Base-by-base conservation (phyloP, 1,140 invertebrate genomes). In the Drosophila prosaltans region DNA sequence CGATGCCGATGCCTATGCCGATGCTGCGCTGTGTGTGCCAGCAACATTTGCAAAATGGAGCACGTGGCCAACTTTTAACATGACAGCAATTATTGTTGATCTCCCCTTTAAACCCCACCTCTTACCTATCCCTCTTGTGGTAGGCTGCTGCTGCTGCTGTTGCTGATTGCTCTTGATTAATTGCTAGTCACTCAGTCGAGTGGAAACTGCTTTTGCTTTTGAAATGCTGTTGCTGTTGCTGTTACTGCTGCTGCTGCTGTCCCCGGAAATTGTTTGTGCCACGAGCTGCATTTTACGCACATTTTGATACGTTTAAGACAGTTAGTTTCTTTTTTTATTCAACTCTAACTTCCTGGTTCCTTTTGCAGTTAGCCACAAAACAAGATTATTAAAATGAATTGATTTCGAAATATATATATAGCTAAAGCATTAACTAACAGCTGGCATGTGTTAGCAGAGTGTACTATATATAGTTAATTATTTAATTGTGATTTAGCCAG, bases 91-190 rank as follows among this genome's bases (percentile, higher is more conserved):
- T 73, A 78, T 78, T 76, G 71, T 51, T 70, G 77, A 36, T 36
- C 30, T 26, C 58, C 32, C 36, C 8, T 67, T 55, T 24, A 4
- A 57, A 30, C 28, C 4, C 28, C 6, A 36, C 32, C 16, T 0
- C 16, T 16, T 16, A 16, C 16, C 16, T 16, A 16, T 0, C 16
- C 16, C 16, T 16, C 16, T 16, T 16, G 16, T 16, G 16, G 16
- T 16, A 16, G 16, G 16, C 16, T 26, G 65, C 41, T 59, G 69
- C 21, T 45, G 48, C 45, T 58, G 63, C 74, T 69, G 62, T 65
- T 81, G 80, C 78, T 85, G 81, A 85, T 85, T 85, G 81, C 82
- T 85, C 71, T 85, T 85, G 78, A 86, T 86, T 86, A 81, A 86
- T 82, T 79, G 82, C 79, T 86, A 81, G 83, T 88, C 81, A 85